These are phyloP conservation scores for Aurelia coerulea DNA, from an alignment of 30 jellyfish, hydroid and myxozoan species.

Conservation along the genomic window DNA sequence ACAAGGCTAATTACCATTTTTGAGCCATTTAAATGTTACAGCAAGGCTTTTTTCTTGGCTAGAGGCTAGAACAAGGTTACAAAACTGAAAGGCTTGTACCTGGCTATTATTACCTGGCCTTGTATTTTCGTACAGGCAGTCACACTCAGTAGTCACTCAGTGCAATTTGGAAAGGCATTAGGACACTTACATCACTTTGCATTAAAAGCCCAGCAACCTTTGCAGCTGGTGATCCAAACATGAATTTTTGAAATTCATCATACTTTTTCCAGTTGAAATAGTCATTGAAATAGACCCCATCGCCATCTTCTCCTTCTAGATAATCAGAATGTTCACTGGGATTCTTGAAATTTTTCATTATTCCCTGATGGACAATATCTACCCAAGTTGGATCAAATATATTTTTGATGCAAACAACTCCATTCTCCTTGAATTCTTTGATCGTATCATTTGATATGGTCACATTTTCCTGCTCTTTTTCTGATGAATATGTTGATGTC, in stretches of 20 bases:
- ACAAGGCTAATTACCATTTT: too few species aligned
- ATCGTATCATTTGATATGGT: background rate
- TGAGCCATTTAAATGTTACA: too few species aligned
- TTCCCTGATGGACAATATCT: conserved; percentile 59
- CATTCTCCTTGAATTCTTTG: conserved; percentile 70
- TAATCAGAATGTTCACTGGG: conserved; percentile 72
- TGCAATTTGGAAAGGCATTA: too few species aligned
- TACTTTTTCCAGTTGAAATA: conserved; percentile 67
- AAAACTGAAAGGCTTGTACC: too few species aligned
- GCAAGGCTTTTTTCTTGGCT: too few species aligned
- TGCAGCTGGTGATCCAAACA: conserved; percentile 77
- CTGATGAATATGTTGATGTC: too few species aligned
- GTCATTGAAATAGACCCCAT: conserved; percentile 77
- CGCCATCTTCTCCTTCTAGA: conserved; percentile 61
- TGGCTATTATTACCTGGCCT: too few species aligned
- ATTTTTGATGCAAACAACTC: conserved; percentile 73
- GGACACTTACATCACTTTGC: conserved; percentile 57
- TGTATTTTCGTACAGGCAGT: too few species aligned
- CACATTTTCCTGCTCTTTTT: too few species aligned
- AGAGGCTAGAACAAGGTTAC: too few species aligned
- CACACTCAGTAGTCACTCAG: too few species aligned
- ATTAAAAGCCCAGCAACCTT: conserved; percentile 67
- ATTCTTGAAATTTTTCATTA: conserved; percentile 32
- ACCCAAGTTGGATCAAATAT: conserved; percentile 56
- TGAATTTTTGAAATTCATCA: conserved; percentile 43